Evolutionary conservation across 2,113 vertebrate genomes (phyloP).

Genomic region (Atractosteus spatula): DNA sequence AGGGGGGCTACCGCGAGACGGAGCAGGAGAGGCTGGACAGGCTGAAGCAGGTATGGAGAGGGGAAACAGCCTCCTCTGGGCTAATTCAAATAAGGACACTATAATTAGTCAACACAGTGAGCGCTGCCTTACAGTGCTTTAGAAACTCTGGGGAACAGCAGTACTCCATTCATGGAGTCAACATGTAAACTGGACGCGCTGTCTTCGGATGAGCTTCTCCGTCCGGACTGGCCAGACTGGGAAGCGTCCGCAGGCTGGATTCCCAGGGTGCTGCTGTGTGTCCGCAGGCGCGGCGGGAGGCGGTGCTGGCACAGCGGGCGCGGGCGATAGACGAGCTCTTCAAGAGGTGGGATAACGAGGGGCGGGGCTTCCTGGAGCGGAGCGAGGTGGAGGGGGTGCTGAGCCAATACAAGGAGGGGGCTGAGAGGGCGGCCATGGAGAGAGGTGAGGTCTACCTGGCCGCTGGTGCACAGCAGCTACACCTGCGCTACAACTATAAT

Average conservation of each 20-base stretch:
- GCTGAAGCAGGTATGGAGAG: constrained; percentile 48
- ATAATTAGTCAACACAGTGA: too few relatives aligned
- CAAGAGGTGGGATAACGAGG: constrained; percentile 64
- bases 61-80: not conserved
- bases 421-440: constrained; percentile 55
- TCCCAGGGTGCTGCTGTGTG: not conserved
- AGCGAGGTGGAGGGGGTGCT: constrained; percentile 55
- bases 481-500: too few relatives aligned
- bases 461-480: not conserved
- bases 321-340: constrained; percentile 65
- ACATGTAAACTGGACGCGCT: not conserved
- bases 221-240: too few relatives aligned
- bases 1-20: constrained; percentile 58
- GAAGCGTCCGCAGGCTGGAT: not conserved
- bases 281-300: constrained; percentile 38
- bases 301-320: constrained; percentile 13
- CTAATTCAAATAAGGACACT: not conserved
- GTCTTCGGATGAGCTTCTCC: too few relatives aligned
- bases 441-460: constrained; percentile 52
- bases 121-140: too few relatives aligned
- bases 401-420: constrained; percentile 55
- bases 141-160: too few relatives aligned
- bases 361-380: constrained; percentile 59
- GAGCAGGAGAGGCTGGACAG: constrained; percentile 54
- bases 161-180: too few relatives aligned